Evolutionary conservation across 2,888 invertebrate species (phyloP).

Genomic region (Arge pagana): DNA sequence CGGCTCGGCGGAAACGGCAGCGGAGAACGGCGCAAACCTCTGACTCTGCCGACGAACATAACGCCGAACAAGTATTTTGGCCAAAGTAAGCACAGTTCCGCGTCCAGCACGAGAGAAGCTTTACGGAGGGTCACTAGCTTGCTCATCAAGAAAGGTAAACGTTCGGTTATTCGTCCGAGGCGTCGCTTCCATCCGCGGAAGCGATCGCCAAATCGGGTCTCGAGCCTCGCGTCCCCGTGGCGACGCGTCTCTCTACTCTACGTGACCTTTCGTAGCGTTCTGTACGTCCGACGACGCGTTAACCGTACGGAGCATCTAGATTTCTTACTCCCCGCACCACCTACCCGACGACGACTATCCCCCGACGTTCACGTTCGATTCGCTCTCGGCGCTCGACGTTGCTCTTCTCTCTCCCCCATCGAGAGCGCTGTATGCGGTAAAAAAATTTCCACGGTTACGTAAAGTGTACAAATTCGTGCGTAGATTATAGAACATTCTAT

Average conservation of each 20-base stretch:
- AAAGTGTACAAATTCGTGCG: no score
- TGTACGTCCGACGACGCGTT: no score
- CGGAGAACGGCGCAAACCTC: constrained; percentile 71
- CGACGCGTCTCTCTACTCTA: constrained; percentile 28
- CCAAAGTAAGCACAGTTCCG: constrained; percentile 73
- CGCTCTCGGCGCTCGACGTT: neutral
- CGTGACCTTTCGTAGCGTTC: constrained; percentile 54
- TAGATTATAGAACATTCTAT: no score
- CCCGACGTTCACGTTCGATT: neutral
- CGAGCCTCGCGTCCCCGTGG: no score
- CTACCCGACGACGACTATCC: no score
- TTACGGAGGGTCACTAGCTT: constrained; percentile 86
- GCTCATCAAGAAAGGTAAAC: constrained; percentile 81
- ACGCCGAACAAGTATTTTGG: constrained; percentile 82
- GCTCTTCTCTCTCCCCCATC: neutral
- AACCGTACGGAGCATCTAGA: no score
- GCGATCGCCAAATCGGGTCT: no score
- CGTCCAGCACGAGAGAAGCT: constrained; percentile 72
- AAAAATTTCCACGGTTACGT: no score
- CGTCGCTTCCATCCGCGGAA: no score
- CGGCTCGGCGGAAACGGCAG: constrained; percentile 60
- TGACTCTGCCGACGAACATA: constrained; percentile 86
- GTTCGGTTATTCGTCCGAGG: constrained; percentile 38
- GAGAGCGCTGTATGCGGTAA: neutral
- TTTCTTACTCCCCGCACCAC: no score